Percentiles rank a stretch among this genome's conserved stretches.
Evolutionary conservation across 2,888 invertebrate genomes (phyloP).

Genomic region (Trachelus troglodyta): DNA sequence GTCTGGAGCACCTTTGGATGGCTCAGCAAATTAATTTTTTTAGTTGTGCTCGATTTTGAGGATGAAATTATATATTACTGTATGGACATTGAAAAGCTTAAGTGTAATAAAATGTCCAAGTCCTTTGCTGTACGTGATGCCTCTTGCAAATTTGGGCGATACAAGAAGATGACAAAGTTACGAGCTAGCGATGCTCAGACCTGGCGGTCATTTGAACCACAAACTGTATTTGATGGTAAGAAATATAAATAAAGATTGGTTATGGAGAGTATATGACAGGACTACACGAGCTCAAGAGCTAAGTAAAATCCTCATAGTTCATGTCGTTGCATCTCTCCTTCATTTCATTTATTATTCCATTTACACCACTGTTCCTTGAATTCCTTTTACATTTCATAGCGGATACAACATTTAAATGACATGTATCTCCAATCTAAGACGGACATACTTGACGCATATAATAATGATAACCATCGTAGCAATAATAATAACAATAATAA

Average conservation of each 20-base stretch:
- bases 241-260: constrained; percentile 47
- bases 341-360: not conserved
- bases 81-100: not conserved
- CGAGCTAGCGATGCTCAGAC: constrained; percentile 19
- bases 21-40: not conserved
- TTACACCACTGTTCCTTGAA: not conserved
- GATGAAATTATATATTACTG: not conserved
- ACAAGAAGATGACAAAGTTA: constrained; percentile 16
- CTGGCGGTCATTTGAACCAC: constrained; percentile 38
- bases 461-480: not conserved
- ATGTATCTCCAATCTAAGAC: not conserved
- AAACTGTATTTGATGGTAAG: constrained; percentile 54
- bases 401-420: not conserved
- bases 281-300: constrained; percentile 10
- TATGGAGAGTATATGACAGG: not conserved
- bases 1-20: not conserved
- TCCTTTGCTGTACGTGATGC: not conserved
- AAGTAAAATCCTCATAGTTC: constrained; percentile 42
- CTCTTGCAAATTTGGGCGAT: not conserved
- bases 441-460: not conserved
- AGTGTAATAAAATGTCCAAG: not conserved
- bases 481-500: not conserved
- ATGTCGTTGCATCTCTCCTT: not conserved
- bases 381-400: not conserved
- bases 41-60: not conserved